Conservation (phyloP, 2,797 vertebrate genomes). For the Cichlasoma orientale region DNA sequence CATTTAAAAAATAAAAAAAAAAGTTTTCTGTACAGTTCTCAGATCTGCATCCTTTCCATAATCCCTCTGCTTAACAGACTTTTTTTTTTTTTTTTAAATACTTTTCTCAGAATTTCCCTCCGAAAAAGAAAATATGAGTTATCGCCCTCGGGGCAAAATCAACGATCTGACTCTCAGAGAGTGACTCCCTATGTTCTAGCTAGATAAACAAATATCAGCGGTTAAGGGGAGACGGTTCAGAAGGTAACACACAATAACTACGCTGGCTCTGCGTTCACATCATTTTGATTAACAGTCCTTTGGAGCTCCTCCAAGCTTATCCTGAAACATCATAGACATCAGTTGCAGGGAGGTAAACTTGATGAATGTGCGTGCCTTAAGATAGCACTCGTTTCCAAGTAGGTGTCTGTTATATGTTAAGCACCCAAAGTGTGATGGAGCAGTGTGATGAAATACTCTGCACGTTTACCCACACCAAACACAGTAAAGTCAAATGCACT, state of each 20-base stretch:
- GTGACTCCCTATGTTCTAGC: constrained; percentile 68
- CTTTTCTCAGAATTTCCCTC: constrained; percentile 59
- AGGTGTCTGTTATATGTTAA: constrained; percentile 62
- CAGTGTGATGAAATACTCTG: constrained; percentile 51
- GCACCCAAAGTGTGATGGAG: constrained; percentile 60
- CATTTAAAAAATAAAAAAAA: constrained; percentile 15
- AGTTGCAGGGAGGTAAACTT: constrained; percentile 69
- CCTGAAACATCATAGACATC: constrained; percentile 68
- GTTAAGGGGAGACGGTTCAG: constrained; percentile 59
- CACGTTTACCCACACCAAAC: constrained; percentile 64
- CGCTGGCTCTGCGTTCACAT: constrained; percentile 51
- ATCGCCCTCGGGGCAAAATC: constrained; percentile 75
- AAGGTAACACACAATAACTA: constrained; percentile 63
- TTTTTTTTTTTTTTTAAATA: constrained; percentile 1
- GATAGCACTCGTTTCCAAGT: constrained; percentile 58
- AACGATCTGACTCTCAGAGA: constrained; percentile 72
- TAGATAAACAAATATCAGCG: constrained; percentile 64
- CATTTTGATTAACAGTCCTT: constrained; percentile 69
- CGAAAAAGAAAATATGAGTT: constrained; percentile 69
- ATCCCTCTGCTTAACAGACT: constrained; percentile 14
- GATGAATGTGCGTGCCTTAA: constrained; percentile 64
- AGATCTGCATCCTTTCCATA: constrained; percentile 36
- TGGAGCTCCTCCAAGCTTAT: constrained; percentile 70
- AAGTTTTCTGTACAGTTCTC: constrained; percentile 33
- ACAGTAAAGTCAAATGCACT: constrained; percentile 61